Evolutionary conservation across 2,888 invertebrate species (phyloP).

Genomic region (Blastobasis adustella): DNA sequence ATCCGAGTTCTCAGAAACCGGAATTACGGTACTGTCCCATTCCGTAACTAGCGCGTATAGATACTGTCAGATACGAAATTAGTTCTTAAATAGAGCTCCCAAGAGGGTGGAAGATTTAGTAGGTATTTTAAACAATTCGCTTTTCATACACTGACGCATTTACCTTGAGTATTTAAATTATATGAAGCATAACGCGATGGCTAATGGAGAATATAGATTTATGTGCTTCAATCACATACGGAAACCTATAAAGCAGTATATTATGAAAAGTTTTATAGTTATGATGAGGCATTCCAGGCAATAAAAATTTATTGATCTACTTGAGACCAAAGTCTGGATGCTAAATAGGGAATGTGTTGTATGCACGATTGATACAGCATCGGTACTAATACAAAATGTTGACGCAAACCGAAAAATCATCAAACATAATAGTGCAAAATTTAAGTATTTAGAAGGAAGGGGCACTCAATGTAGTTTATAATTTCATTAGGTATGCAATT

Average conservation of each 20-base stretch:
- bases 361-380: not conserved
- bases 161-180: constrained; percentile 14
- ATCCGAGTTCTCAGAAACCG: too few relatives aligned
- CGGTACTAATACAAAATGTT: too few relatives aligned
- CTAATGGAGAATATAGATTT: constrained; percentile 53
- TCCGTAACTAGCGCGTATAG: too few relatives aligned
- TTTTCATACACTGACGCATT: constrained; percentile 13
- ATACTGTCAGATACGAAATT: too few relatives aligned
- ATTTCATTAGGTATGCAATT: too few relatives aligned
- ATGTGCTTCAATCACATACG: constrained; percentile 33
- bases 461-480: too few relatives aligned
- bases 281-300: constrained; percentile 12
- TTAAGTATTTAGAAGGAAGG: too few relatives aligned
- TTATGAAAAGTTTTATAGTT: constrained; percentile 46
- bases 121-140: not conserved
- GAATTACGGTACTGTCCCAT: too few relatives aligned
- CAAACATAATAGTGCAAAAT: too few relatives aligned
- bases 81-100: too few relatives aligned
- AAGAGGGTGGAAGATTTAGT: too few relatives aligned
- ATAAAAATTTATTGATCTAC: constrained; percentile 23
- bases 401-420: too few relatives aligned
- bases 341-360: not conserved
- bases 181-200: constrained; percentile 26
- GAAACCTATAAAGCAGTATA: constrained; percentile 41
- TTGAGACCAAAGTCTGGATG: constrained; percentile 18